Evolutionary conservation across 1,140 invertebrate genomes (phyloP), one percentile per base, ranked within the genome.

Genomic region (Neodiprion lecontei): DNA sequence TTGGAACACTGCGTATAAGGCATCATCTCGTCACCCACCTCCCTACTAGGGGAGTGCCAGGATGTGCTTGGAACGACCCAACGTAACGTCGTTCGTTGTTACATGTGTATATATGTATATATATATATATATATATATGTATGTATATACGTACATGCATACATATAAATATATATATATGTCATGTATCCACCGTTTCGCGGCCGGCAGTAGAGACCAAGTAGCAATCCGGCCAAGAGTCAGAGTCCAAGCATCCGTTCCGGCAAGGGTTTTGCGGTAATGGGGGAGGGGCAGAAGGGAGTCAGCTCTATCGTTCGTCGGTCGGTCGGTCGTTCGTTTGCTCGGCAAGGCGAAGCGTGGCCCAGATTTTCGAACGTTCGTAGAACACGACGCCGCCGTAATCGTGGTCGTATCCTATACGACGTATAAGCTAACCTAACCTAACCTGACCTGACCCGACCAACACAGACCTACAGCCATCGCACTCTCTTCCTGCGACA

Each of bases 31-130:
- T 80, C 79, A 73, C 80, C 81, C 77, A 77, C 78, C 78, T 79
- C 80, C 81, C 79, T 76, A 76, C 81, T 82, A 83, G 86, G 86
- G 86, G 86, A 87, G 86, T 88, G 86, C 86, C 87, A 87, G 87
- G 87, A 87, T 87, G 86, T 86, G 87, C 85, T 88, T 84, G 87
- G 85, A 87, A 88, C 86, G 86, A 85, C 82, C 7, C 17, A 21
- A 65, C 12, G 17, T 65, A 65, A 14, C 17, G 12, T 14, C 61
- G 61, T 65, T 65, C 12, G 61, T 7, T 14, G 61, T 73, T 50
- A 10, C 53, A 14, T 66, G 5, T 21, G 21, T 65, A 48, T n/a
- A 72, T 72, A 69, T 75, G 70, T 74, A 70, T 69, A 23, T 67
- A 23, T 65, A 61, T 48, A 68, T 0, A 17, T 48, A 40, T 72